Evolutionary conservation across 2,797 vertebrate genomes (phyloP), one percentile per base, ranked within the genome.

Genomic region (Steatocranus sp.): DNA sequence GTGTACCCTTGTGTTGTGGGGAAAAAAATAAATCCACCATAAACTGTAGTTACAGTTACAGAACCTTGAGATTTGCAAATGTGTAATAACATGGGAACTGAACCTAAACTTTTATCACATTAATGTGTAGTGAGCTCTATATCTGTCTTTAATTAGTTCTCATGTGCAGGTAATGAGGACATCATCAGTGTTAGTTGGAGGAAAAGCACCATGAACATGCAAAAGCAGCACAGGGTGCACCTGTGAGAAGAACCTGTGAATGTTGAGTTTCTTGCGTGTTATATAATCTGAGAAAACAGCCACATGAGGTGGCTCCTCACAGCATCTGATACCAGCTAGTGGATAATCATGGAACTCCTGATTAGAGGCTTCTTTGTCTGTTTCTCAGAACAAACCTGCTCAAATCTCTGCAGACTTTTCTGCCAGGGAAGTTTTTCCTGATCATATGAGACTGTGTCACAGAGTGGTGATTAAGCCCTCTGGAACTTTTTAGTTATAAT

Each of bases 231-330:
- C 32, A 73, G 46, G 18, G 54, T 78, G 83, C 83, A 78, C 82
- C 83, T 84, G 51, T 76, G 82, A 86, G 83, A 87, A 77, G 25
- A 76, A 68, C 38, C 23, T 68, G 63, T 43, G 23, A 38, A 51
- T 32, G 43, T 78, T 50, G 50, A 2, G 66, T 86, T 79, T 83
- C 25, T 74, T 61, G 48, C 18, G 54, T 76, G 81, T 84, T 76
- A 61, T 61, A 80, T 75, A 89, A 86, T 53, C 1, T 25, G 43
- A 43, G 25, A 27, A 73, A 79, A 80, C 80, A 88, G 76, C 80
- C 86, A 84, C 76, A 74, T 12, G 74, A 82, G 79, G 50, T 25
- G 48, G 48, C 83, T 80, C 63, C 76, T 86, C 80, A 75, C 50
- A 46, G 76, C 79, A 79, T 86, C 74, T 83, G 86, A 54, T 70